These are phyloP conservation scores for Bombyx huttoni DNA, from an alignment of 2,888 invertebrate genomes.

Conservation along the genomic window DNA sequence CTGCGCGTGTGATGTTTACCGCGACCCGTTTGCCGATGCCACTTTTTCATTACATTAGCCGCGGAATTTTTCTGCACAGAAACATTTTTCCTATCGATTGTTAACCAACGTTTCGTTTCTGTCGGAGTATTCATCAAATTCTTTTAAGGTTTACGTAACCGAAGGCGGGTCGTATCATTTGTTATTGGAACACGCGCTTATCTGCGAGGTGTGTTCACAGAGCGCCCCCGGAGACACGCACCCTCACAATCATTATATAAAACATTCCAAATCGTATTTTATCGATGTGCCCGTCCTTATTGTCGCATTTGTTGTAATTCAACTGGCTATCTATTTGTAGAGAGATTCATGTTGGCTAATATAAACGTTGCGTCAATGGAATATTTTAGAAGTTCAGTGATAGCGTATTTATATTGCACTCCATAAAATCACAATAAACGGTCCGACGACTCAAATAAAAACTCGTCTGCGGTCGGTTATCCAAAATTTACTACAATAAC, in stretches of 20 bases:
- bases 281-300: conserved; percentile 9
- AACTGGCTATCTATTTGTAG: not conserved
- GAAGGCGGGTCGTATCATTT: conserved; percentile 36
- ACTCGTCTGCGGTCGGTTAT: too few relatives aligned
- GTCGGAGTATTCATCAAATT: conserved; percentile 46
- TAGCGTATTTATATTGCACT: too few relatives aligned
- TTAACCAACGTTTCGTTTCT: conserved; percentile 19
- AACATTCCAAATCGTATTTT: conserved; percentile 17
- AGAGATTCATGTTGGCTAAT: not conserved
- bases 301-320: conserved; percentile 4
- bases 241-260: conserved; percentile 31
- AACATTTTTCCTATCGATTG: conserved; percentile 48
- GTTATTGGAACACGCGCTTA: conserved; percentile 35
- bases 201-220: conserved; percentile 28
- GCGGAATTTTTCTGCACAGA: conserved; percentile 31
- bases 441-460: too few relatives aligned
- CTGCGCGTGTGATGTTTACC: conserved; percentile 51
- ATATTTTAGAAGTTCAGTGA: not conserved
- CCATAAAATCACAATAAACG: too few relatives aligned
- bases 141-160: conserved; percentile 55
- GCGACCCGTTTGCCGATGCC: conserved; percentile 18
- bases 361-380: not conserved
- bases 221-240: conserved; percentile 14
- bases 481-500: too few relatives aligned
- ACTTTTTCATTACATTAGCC: conserved; percentile 38